A percentile compares a stretch with the other conserved stretches of the same genome.
phyloP scores from a whole-genome alignment of 2,113 vertebrate species.

The Oxyruncus cristatus region DNA sequence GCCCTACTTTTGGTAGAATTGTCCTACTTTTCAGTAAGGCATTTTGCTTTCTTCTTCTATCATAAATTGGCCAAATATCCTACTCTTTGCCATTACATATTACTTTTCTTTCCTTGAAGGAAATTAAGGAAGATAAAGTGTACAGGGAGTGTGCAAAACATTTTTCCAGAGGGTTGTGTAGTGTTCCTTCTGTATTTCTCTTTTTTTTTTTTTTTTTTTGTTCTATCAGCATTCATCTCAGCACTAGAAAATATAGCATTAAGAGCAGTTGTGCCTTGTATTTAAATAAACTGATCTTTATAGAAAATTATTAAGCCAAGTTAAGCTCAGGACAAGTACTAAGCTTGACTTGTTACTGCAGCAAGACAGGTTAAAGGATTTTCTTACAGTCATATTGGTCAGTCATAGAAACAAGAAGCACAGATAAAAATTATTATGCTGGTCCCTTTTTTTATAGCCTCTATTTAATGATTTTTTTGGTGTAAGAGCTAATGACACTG shows the following conservation, averaged over 20 bases:
- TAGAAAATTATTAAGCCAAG: not conserved
- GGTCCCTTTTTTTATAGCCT: not conserved
- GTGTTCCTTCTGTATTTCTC: not conserved
- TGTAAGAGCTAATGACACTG: not conserved
- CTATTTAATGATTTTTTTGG: not conserved
- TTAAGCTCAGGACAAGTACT: not conserved
- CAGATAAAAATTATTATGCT: not conserved
- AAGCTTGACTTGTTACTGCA: not conserved
- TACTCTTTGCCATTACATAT: not conserved
- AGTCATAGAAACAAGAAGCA: not conserved
- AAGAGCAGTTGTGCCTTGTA: not conserved
- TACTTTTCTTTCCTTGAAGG: not conserved
- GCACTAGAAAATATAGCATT: not conserved
- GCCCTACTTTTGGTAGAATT: slow-evolving; percentile 12
- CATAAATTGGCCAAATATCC: not conserved
- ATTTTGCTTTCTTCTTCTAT: not conserved
- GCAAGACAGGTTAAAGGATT: not conserved
- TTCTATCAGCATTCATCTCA: not conserved
- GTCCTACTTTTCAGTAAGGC: slow-evolving; percentile 9
- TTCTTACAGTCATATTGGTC: not conserved
- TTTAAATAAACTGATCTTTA: not conserved
- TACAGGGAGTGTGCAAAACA: not conserved
- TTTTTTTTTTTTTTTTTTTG: not conserved
- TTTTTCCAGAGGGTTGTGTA: not conserved
- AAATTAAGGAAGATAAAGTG: not conserved